Evolutionary conservation across 2,113 vertebrate genomes (phyloP).

Genomic region (Lophura nycthemera): DNA sequence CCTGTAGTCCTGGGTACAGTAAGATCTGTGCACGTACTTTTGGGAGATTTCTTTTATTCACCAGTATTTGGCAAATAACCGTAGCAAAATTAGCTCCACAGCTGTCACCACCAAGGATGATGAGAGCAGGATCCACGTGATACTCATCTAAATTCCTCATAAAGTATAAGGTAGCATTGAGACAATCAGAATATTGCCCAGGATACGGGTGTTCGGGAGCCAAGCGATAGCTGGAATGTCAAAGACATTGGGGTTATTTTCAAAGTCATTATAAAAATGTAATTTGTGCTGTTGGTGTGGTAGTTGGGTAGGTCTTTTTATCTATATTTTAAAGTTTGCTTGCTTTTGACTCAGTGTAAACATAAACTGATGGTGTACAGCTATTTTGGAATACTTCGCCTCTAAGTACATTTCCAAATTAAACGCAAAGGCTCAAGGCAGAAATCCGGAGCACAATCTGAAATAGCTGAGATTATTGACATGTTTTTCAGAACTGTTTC

Average conservation of each 20-base stretch:
- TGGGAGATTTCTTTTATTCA: slow-evolving; percentile 72
- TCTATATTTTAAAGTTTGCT: background rate
- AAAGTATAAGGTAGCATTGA: slow-evolving; percentile 81
- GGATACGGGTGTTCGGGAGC: slow-evolving; percentile 83
- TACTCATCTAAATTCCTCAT: slow-evolving; percentile 80
- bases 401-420: background rate
- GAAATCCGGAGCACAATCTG: background rate
- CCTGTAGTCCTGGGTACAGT: slow-evolving; percentile 84
- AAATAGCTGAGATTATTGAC: background rate
- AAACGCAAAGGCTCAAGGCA: background rate
- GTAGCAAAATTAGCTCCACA: slow-evolving; percentile 82
- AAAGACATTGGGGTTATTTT: background rate
- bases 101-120: slow-evolving; percentile 86
- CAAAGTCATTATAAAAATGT: background rate
- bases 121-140: slow-evolving; percentile 78
- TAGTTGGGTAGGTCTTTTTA: background rate
- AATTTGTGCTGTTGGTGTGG: rapidly evolving
- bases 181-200: slow-evolving; percentile 76
- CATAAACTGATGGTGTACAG: background rate
- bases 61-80: slow-evolving; percentile 78
- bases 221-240: slow-evolving; percentile 80
- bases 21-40: slow-evolving; percentile 86
- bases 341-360: background rate
- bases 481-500: background rate
- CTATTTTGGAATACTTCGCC: background rate